Base-by-base conservation (phyloP, 2,888 invertebrate genomes). In the Drosophila neonasuta region DNA sequence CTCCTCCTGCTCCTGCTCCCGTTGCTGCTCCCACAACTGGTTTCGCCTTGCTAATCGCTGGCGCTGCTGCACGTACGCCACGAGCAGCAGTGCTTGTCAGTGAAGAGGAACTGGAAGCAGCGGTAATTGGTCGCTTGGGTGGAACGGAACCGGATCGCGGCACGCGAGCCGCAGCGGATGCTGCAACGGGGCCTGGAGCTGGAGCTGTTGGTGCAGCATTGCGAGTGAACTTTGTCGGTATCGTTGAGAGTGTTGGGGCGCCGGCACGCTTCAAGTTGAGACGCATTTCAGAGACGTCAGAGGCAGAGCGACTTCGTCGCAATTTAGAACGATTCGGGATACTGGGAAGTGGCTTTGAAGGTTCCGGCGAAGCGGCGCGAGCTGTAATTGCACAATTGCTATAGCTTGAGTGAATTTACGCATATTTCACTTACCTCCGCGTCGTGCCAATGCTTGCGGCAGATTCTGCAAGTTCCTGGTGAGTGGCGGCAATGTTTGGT, bases 231-330 rank as follows among this genome's bases (percentile, higher is more conserved):
- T 90, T 91, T 11, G 87, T 58, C 2, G 90, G 86, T 45, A 89
- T 88, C 2, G 83, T 81, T 0, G 89, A 80, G 8, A 91, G 66
- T 4, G 88, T 87, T 0, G 88, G 75, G 29, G 88, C 90, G 0
- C 86, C 91, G 3, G 85, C 61, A 3, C 89, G 81, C 62, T 89
- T 89, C 4, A 74, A 64, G 24, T 52, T 70, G 2, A 51, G 51
- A 0, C 80, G 69, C 63, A 86, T 65, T 15, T 83, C 86, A 17
- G 58, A 82, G 11, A 88, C 74, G 65, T 90, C 90, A 29, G 83
- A 89, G 4, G 88, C 88, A 13, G 85, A 88, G 0, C 86, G 89
- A 69, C 90, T 90, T 15, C 90, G 85, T 6, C 90, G 78, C 46
- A 90, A 46, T 61, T 87, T 90, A 0, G 66, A 24, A 5, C 85